These are phyloP conservation scores for Neodiprion pinetum DNA, from an alignment of 1,140 invertebrate genomes.

Conservation along the genomic window DNA sequence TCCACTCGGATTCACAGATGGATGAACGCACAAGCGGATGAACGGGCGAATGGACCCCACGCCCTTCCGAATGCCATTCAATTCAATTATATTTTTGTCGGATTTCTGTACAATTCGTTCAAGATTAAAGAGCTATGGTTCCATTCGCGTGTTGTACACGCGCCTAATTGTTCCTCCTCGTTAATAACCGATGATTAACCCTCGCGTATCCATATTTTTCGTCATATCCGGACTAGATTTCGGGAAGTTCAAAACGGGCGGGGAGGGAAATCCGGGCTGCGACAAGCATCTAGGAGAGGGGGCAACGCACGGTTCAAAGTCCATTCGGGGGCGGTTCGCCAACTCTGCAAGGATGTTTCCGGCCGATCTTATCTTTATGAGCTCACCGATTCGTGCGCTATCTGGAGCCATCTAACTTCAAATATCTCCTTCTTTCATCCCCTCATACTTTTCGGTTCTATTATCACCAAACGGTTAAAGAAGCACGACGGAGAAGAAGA, in stretches of 20 bases:
- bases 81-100: neutral
- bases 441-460: slow-evolving; percentile 9
- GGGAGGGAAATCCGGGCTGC: neutral
- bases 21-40: neutral
- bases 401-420: slow-evolving; percentile 22
- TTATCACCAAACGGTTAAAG: neutral
- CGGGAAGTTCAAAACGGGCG: too few species aligned
- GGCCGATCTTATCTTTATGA: slow-evolving; percentile 27
- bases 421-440: slow-evolving; percentile 19
- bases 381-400: slow-evolving; percentile 19
- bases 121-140: neutral
- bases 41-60: neutral
- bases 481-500: slow-evolving; percentile 31
- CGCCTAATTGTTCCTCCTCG: too few species aligned
- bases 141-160: too few species aligned
- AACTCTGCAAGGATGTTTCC: slow-evolving; percentile 3
- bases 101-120: neutral
- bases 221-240: too few species aligned
- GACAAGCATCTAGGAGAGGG: neutral
- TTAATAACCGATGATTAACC: too few species aligned
- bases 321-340: slow-evolving; percentile 2
- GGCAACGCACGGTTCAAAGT: neutral
- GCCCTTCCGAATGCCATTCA: neutral
- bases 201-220: too few species aligned
- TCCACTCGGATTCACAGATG: slow-evolving; percentile 8